Evolutionary conservation across 2,797 vertebrate genomes (phyloP).

Genomic region (Chelidonichthys spinosus): DNA sequence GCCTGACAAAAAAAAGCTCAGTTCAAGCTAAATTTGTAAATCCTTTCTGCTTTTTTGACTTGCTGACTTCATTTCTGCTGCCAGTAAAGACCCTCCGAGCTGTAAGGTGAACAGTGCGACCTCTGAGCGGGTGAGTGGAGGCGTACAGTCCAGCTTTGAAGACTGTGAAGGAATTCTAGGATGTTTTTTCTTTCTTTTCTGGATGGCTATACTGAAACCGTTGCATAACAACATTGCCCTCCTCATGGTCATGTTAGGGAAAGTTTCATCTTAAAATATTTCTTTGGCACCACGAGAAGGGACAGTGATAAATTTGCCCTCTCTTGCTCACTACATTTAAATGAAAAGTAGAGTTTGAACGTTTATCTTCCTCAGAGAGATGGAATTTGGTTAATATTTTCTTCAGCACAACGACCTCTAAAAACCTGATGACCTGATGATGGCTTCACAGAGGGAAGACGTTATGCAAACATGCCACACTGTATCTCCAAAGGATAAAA

Average conservation of each 20-base stretch:
- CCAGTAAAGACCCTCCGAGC: constrained; percentile 35
- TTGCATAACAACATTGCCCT: constrained; percentile 2
- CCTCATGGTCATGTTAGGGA: constrained; percentile 12
- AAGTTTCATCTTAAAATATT: constrained; percentile 29
- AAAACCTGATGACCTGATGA: not conserved
- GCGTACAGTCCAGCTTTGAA: constrained; percentile 8
- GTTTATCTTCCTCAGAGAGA: constrained; percentile 17
- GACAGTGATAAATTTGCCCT: constrained; percentile 10
- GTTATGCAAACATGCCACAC: not conserved
- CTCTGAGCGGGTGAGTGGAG: constrained; percentile 33
- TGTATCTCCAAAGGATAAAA: not conserved
- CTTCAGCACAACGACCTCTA: constrained; percentile 6
- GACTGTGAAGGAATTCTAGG: not conserved
- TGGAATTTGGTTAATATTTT: constrained; percentile 12
- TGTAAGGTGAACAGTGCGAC: constrained; percentile 27
- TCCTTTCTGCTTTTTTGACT: constrained; percentile 17
- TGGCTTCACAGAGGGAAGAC: not conserved
- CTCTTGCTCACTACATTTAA: constrained; percentile 7
- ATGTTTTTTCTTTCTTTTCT: constrained; percentile 33
- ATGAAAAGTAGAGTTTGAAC: constrained; percentile 14
- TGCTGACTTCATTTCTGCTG: constrained; percentile 24
- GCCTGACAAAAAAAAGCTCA: constrained; percentile 23
- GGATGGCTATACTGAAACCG: constrained; percentile 18
- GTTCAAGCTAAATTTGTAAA: not conserved
- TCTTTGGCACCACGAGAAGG: not conserved